Conservation (phyloP, 2,113 vertebrate species). For the Menura novaehollandiae region DNA sequence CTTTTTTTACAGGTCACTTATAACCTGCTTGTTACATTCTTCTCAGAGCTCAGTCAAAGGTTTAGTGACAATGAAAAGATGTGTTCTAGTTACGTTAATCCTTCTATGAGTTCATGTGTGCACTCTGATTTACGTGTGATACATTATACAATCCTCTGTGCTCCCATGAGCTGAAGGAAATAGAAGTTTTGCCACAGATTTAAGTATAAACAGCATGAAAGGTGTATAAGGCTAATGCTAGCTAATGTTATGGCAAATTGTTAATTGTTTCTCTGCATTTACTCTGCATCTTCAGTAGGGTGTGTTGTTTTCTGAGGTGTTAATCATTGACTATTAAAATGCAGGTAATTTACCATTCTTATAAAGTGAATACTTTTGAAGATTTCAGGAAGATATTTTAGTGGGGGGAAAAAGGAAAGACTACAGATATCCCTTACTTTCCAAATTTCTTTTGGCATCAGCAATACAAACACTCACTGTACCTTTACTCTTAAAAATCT, state of each 20-base stretch:
- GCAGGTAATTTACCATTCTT: neutral
- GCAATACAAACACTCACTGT: neutral
- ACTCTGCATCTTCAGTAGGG: neutral
- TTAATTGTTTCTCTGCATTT: neutral
- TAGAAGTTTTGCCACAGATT: neutral
- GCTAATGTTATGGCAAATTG: neutral
- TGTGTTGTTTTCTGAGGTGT: neutral
- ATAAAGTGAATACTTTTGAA: neutral
- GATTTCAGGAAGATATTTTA: neutral
- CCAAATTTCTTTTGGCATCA: neutral
- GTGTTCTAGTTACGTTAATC: neutral
- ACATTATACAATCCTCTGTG: neutral
- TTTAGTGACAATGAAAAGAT: neutral
- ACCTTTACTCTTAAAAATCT: neutral
- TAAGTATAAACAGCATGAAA: neutral
- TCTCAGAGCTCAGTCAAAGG: neutral
- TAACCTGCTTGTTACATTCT: neutral
- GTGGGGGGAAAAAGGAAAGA: rapidly evolving
- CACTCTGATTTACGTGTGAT: neutral
- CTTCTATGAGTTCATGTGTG: neutral
- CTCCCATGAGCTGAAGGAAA: neutral
- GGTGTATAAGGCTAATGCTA: neutral
- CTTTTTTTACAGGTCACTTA: neutral
- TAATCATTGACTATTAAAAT: neutral
- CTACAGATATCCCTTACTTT: neutral